A percentile compares a stretch with the other conserved stretches of the same genome.
These are phyloP conservation scores for Amphipyra tragopoginis DNA, from an alignment of 2,888 invertebrate species.

Conservation along the genomic window DNA sequence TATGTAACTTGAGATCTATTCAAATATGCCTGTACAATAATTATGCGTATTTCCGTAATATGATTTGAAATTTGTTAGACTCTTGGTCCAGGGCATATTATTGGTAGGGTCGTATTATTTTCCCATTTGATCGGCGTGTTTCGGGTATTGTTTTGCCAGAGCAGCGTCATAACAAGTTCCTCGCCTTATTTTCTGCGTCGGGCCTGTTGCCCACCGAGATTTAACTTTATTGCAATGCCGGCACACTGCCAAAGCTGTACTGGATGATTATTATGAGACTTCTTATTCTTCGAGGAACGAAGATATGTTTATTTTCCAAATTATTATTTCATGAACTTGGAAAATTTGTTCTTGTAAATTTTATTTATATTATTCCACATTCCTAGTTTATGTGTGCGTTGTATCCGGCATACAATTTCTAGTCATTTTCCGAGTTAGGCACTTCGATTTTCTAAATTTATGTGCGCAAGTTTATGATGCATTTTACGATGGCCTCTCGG, in stretches of 20 bases:
- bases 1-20: conserved; percentile 8
- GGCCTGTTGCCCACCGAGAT: conserved; percentile 76
- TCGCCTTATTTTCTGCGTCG: conserved; percentile 70
- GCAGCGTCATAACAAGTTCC: conserved; percentile 66
- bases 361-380: conserved; percentile 39
- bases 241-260: conserved; percentile 77
- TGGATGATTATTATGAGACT: conserved; percentile 75
- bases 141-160: conserved; percentile 62
- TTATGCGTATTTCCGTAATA: conserved; percentile 4
- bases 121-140: conserved; percentile 55
- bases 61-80: conserved; percentile 23
- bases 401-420: conserved; percentile 59
- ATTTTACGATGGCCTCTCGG: conserved; percentile 85
- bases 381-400: conserved; percentile 39
- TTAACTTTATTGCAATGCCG: conserved; percentile 78
- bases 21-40: background rate
- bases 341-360: conserved; percentile 36
- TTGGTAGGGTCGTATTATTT: conserved; percentile 51
- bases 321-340: conserved; percentile 52
- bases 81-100: conserved; percentile 31
- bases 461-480: conserved; percentile 82
- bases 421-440: conserved; percentile 73
- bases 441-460: conserved; percentile 83
- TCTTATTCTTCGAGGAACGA: conserved; percentile 66
- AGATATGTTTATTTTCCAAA: conserved; percentile 52